Evolutionary conservation across 1,140 invertebrate genomes (phyloP).

Genomic region (Drosophila nigrodunni): DNA sequence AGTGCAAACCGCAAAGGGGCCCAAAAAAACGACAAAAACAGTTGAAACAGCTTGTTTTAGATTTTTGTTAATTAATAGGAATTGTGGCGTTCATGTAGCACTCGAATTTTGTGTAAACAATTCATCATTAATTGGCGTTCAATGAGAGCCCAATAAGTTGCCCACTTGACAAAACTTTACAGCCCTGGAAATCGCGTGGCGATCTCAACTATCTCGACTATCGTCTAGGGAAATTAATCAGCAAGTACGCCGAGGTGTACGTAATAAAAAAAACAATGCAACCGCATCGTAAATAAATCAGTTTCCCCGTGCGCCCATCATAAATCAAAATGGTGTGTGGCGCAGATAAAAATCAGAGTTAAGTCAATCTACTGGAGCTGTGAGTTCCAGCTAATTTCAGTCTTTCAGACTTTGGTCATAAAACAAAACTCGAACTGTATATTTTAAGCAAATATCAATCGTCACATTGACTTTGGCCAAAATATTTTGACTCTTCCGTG

Average conservation of each 20-base stretch:
- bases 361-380: conserved; percentile 2
- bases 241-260: conserved; percentile 1
- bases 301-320: conserved; percentile 52
- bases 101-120: conserved; percentile 9
- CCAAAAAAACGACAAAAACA: too few species aligned
- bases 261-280: conserved; percentile 24
- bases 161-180: conserved; percentile 30
- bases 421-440: not conserved
- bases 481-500: conserved; percentile 23
- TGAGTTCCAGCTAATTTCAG: not conserved
- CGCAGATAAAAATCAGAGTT: conserved; percentile 37
- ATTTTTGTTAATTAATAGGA: conserved; percentile 12
- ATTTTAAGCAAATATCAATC: not conserved
- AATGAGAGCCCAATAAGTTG: conserved; percentile 17
- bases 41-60: not conserved
- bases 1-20: not conserved
- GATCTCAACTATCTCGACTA: conserved; percentile 23
- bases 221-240: conserved; percentile 62
- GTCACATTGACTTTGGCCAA: not conserved
- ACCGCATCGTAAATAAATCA: conserved; percentile 65
- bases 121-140: conserved; percentile 17
- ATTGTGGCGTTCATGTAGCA: not conserved
- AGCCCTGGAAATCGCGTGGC: conserved; percentile 25
- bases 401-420: not conserved
- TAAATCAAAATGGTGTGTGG: conserved; percentile 56